Conservation (phyloP, 2,888 invertebrate genomes). For the Drosophila fungiperda region DNA sequence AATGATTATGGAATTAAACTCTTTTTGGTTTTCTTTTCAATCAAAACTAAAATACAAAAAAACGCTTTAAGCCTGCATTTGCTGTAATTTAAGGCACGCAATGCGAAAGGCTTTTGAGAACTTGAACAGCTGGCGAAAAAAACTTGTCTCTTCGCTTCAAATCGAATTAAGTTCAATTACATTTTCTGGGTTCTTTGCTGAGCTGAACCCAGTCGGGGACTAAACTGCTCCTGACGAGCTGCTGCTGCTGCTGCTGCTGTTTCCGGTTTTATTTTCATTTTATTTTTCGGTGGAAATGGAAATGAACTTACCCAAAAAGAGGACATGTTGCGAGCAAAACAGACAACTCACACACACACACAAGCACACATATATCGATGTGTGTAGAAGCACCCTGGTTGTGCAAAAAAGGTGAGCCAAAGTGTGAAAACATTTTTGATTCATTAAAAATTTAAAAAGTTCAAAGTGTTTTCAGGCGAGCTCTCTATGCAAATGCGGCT, state of each 20-base stretch:
- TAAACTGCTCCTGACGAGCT: slow-evolving; percentile 48
- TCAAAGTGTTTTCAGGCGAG: slow-evolving; percentile 83
- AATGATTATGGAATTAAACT: slow-evolving; percentile 11
- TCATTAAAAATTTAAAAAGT: slow-evolving; percentile 85
- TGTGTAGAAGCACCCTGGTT: slow-evolving; percentile 25
- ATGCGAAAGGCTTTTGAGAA: slow-evolving; percentile 62
- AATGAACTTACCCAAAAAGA: slow-evolving; percentile 57
- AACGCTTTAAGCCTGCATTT: slow-evolving; percentile 22
- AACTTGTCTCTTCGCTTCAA: slow-evolving; percentile 74
- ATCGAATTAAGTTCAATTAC: slow-evolving; percentile 82
- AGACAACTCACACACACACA: slow-evolving; percentile 37
- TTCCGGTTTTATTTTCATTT: slow-evolving; percentile 18
- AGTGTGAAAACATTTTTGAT: slow-evolving; percentile 83
- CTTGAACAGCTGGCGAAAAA: slow-evolving; percentile 70
- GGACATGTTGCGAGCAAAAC: slow-evolving; percentile 41
- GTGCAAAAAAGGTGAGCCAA: slow-evolving; percentile 63
- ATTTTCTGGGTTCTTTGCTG: slow-evolving; percentile 56
- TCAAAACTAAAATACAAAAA: slow-evolving; percentile 3
- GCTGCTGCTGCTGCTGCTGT: slow-evolving; percentile 31
- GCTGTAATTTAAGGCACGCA: slow-evolving; percentile 21
- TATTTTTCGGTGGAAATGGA: slow-evolving; percentile 62
- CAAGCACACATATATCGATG: slow-evolving; percentile 22
- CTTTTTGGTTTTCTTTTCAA: neutral
- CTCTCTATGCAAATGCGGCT: slow-evolving; percentile 46
- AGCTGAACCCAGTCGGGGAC: slow-evolving; percentile 21